Conservation (phyloP, 2,113 vertebrate genomes). For the Hydrochoerus hydrochaeris region DNA sequence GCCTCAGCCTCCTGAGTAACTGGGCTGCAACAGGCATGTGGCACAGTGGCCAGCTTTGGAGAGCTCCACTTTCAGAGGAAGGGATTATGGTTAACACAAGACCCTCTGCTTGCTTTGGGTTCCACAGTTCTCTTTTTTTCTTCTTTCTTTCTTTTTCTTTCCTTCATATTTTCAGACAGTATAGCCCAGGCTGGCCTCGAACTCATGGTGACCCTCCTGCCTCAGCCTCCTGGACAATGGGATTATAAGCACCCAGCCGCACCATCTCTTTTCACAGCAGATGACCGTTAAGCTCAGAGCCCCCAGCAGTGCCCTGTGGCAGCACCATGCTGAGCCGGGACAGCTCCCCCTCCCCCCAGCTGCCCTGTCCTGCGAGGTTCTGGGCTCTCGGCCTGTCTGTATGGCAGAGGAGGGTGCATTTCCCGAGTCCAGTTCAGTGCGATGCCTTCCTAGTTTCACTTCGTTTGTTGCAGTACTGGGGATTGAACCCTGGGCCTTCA, state of each 20-base stretch:
- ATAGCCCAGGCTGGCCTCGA: no score
- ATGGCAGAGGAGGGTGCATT: neutral
- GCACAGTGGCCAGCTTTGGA: neutral
- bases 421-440: no score
- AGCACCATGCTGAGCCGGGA: neutral
- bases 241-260: neutral
- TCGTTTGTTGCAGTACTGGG: neutral
- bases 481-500: neutral
- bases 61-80: neutral
- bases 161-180: no score
- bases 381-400: fast-evolving
- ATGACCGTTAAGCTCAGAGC: neutral
- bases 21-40: neutral
- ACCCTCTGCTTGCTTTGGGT: fast-evolving
- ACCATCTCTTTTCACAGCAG: no score
- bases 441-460: neutral
- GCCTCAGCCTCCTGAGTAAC: neutral
- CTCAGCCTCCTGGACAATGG: neutral
- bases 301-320: no score
- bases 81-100: neutral
- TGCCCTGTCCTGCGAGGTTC: fast-evolving
- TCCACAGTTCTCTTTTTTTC: neutral
- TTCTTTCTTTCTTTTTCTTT: no score
- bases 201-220: neutral
- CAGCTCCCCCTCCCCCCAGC: neutral